Evolutionary conservation across 2,797 vertebrate genomes (phyloP).

Genomic region (Tarsius wallacei): DNA sequence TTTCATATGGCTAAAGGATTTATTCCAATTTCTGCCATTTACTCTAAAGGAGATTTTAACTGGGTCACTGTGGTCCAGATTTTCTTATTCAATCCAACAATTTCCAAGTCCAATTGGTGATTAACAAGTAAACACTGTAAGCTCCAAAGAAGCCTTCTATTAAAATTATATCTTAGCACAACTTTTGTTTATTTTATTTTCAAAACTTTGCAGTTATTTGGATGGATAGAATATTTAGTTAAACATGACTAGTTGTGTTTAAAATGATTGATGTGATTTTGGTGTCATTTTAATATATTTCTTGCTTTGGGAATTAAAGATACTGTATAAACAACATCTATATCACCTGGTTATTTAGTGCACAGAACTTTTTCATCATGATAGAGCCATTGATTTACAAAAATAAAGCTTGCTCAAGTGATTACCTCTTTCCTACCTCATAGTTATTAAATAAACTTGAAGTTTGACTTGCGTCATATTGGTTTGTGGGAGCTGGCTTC

Average conservation of each 20-base stretch:
- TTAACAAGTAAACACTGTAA: slow-evolving; percentile 52
- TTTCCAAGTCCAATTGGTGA: slow-evolving; percentile 38
- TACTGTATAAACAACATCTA: not conserved
- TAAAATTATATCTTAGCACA: not conserved
- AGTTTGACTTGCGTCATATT: slow-evolving; percentile 66
- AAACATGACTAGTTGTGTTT: not conserved
- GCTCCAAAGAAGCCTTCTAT: not conserved
- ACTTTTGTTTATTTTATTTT: not conserved
- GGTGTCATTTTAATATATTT: not conserved
- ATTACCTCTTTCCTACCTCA: slow-evolving; percentile 61
- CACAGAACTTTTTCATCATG: not conserved
- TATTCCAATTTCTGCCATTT: slow-evolving; percentile 46
- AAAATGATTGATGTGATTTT: not conserved
- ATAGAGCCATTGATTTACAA: slow-evolving; percentile 36
- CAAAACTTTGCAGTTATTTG: not conserved
- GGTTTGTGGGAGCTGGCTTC: slow-evolving; percentile 65
- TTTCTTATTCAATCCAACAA: slow-evolving; percentile 24
- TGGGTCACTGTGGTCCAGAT: not conserved
- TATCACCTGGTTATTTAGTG: slow-evolving; percentile 32
- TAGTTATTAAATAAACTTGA: slow-evolving; percentile 34
- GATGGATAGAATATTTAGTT: not conserved
- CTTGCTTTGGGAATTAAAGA: not conserved
- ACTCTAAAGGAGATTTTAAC: not conserved
- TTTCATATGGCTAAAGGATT: slow-evolving; percentile 54
- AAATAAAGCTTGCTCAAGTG: slow-evolving; percentile 34